A percentile compares a stretch with the other conserved stretches of the same genome.
These are phyloP conservation scores for Pollimyrus isidori DNA, from an alignment of 2,113 vertebrate species.

Conservation along the genomic window DNA sequence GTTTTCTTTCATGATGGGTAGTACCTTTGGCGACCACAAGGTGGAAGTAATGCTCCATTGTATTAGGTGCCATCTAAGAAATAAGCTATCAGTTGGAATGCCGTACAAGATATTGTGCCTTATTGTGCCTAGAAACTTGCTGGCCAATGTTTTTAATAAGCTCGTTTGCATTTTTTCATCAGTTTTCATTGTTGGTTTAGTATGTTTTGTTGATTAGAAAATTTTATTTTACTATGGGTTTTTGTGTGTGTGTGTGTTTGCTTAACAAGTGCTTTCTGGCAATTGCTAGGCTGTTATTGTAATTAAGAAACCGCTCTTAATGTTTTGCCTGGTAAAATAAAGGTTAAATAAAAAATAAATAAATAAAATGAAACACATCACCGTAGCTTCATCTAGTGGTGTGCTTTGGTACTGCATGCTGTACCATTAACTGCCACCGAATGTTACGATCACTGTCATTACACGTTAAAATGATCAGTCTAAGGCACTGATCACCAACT, in stretches of 20 bases:
- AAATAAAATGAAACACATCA: background rate
- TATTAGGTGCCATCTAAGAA: background rate
- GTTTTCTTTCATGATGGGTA: background rate
- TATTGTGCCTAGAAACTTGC: background rate
- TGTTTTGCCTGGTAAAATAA: background rate
- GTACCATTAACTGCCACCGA: no score
- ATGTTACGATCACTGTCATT: background rate
- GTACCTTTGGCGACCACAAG: background rate
- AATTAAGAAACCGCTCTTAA: background rate
- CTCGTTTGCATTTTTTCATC: background rate
- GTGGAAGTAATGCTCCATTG: background rate
- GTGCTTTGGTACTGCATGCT: conserved; percentile 13
- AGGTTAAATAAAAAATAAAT: background rate
- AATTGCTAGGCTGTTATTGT: background rate
- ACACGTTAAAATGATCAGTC: background rate
- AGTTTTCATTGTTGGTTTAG: background rate
- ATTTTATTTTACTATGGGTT: background rate
- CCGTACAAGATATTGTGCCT: background rate
- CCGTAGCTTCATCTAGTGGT: conserved; percentile 49
- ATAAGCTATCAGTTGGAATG: background rate
- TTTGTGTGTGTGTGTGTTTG: background rate
- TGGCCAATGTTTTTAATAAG: background rate
- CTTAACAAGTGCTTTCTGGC: background rate
- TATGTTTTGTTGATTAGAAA: background rate
- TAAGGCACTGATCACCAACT: background rate